Conservation (phyloP, 1,140 invertebrate species). For the Neotoxoptera formosana region DNA sequence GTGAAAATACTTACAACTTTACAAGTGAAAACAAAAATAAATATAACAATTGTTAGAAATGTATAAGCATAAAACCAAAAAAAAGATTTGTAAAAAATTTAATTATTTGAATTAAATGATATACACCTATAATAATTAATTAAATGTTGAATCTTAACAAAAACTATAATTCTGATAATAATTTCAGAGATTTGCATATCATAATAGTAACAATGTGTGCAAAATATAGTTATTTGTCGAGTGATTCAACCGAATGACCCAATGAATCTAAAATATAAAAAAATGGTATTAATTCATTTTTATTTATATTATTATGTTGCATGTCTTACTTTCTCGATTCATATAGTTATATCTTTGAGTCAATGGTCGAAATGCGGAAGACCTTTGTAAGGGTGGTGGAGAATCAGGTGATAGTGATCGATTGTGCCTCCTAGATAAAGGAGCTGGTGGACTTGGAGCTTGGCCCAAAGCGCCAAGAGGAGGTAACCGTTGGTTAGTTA, state of each 20-base stretch:
- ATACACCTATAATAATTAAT: slow-evolving; percentile 25
- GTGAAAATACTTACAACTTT: not conserved
- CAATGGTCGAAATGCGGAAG: slow-evolving; percentile 51
- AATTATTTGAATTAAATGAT: slow-evolving; percentile 18
- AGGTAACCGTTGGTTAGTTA: slow-evolving; percentile 40
- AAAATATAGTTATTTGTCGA: slow-evolving; percentile 45
- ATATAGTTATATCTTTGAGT: slow-evolving; percentile 54
- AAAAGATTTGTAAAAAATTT: not conserved
- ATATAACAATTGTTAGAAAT: slow-evolving; percentile 19
- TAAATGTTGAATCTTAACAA: slow-evolving; percentile 8
- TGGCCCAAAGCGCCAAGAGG: slow-evolving; percentile 49
- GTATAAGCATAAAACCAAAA: not conserved
- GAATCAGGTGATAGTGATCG: slow-evolving; percentile 29
- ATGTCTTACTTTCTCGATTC: slow-evolving; percentile 46
- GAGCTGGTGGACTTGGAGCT: slow-evolving; percentile 22
- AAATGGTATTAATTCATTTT: not conserved
- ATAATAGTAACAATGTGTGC: slow-evolving; percentile 36
- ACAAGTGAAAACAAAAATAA: not conserved
- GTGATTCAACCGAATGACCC: slow-evolving; percentile 56
- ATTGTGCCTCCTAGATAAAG: slow-evolving; percentile 31
- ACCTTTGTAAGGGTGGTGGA: slow-evolving; percentile 31
- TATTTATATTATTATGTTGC: not conserved
- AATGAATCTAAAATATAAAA: slow-evolving; percentile 49
- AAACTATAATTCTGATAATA: slow-evolving; percentile 32
- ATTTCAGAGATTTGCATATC: not conserved